Conservation (phyloP, 35 echinoderm and acorn worm species). For the Lytechinus pictus region DNA sequence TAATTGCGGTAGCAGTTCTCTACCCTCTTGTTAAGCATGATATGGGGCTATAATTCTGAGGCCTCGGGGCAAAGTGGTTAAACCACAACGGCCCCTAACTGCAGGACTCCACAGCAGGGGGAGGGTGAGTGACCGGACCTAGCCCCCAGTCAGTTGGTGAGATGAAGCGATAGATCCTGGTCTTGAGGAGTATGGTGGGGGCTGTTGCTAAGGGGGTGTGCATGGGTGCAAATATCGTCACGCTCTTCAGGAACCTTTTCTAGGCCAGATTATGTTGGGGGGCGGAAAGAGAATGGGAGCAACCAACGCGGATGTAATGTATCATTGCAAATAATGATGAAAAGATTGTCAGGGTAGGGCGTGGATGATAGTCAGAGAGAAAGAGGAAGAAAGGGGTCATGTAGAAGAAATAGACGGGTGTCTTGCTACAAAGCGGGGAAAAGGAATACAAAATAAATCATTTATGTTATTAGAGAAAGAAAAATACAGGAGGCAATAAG, state of each 20-base stretch:
- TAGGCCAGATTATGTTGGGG: constrained; percentile 16
- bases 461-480: too few species aligned
- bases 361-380: not conserved
- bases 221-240: constrained; percentile 2
- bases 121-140: constrained; percentile 1
- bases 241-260: constrained; percentile 1
- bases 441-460: too few species aligned
- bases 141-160: not conserved
- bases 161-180: not conserved
- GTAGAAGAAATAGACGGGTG: not conserved
- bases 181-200: not conserved
- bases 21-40: constrained; percentile 21
- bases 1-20: not conserved
- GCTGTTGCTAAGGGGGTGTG: constrained; percentile 15
- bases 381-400: not conserved
- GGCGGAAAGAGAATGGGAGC: not conserved
- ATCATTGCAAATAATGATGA: not conserved
- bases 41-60: constrained; percentile 12
- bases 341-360: not conserved
- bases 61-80: not conserved
- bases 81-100: constrained; percentile 25
- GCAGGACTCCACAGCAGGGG: constrained; percentile 10
- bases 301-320: constrained; percentile 10
- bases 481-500: too few species aligned
- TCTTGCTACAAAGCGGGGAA: not conserved